Base-by-base conservation (phyloP, 2,113 vertebrate genomes). In the Numenius arquata region DNA sequence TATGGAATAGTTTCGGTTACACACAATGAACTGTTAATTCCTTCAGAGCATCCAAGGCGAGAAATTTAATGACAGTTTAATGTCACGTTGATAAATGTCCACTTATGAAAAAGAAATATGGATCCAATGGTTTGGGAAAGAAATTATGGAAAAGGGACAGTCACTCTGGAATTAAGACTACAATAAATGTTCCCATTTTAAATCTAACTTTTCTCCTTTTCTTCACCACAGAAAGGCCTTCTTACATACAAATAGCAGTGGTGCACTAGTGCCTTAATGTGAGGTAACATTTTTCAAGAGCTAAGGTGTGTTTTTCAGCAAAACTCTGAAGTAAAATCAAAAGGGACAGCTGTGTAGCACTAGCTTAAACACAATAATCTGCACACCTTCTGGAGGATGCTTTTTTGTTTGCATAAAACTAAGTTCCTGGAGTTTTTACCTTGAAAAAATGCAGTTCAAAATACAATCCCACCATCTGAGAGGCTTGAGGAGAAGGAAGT, bases 1-100 rank as follows among this genome's bases (percentile, higher is more conserved):
- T 89, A 96, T 93, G 95, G 96, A 94, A 89, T 82, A 87, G 93
- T 95, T 95, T 85, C 1, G 1, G 81, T 89, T 76, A 75, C 84
- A 89, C 68, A 85, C 25, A 59, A 71, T 27, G 56, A 87, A 73
- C 63, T 82, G 30, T 43, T 85, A 76, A 82, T 93, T 93, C 78
- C 62, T 65, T 68, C 70, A 89, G 74, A 93, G 94, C 68, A 76
- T 61, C 55, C 92, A 88, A 79, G 38, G 66, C 82, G 86, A 93
- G 71, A 81, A 85, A 88, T 79, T 71, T 83, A 86, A 89, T 23
- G 91, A 93, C 89, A 88, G 55, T 75, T 93, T 93, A 85, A 85
- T 74, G 84, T 75, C 88, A 52, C 6, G 29, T 76, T 96, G 93
- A 96, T 87, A 85, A 91, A 96, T 73, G 66, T 74, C 68, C 73